These are phyloP conservation scores for Tamias sibiricus DNA, from an alignment of 2,113 vertebrate species.

Conservation along the genomic window DNA sequence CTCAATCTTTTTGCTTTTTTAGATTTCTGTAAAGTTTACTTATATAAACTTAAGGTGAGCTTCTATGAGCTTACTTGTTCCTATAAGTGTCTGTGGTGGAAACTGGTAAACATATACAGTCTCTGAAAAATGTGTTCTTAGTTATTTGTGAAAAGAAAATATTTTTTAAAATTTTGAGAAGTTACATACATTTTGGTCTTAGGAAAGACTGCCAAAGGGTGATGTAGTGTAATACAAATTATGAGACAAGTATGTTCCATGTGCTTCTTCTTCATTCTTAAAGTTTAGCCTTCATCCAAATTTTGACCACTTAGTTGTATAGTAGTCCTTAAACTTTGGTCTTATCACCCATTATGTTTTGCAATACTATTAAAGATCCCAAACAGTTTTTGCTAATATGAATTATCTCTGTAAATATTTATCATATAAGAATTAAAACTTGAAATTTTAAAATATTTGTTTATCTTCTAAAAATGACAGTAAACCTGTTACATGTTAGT, in stretches of 20 bases:
- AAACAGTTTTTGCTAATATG: not conserved
- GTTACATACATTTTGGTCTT: not conserved
- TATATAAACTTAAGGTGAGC: not conserved
- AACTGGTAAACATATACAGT: not conserved
- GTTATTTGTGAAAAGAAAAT: slow-evolving; percentile 40
- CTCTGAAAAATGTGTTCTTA: not conserved
- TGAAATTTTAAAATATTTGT: not conserved
- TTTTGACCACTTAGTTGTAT: not conserved
- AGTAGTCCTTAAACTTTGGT: not conserved
- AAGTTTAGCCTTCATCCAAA: not conserved
- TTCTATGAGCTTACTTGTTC: not conserved
- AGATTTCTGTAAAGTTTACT: not conserved
- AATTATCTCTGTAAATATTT: not conserved
- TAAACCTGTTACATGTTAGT: not conserved
- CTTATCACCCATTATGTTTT: not conserved
- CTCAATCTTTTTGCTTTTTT: not conserved
- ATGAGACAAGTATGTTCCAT: not conserved
- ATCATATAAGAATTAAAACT: not conserved
- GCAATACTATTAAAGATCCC: not conserved
- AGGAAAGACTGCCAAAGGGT: not conserved
- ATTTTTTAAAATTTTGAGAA: not conserved
- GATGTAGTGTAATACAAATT: not conserved
- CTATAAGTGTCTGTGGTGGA: not conserved
- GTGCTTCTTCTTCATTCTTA: not conserved
- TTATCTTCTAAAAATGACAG: slow-evolving; percentile 19